Evolutionary conservation across 2,797 vertebrate genomes (phyloP).

Genomic region (Xerus rutilus): DNA sequence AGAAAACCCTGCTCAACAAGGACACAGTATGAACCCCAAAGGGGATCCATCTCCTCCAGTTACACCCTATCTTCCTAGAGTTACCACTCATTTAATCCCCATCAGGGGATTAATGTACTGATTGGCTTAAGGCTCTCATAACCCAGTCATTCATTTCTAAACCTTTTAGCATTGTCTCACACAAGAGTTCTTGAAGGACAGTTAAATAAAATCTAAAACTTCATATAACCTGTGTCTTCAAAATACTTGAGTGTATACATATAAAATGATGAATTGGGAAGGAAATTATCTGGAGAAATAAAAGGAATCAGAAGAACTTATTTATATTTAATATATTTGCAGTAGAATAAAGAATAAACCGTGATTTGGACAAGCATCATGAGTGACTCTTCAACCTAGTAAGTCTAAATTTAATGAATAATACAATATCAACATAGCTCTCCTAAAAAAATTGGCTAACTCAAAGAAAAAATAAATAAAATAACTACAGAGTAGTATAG

Average conservation of each 20-base stretch:
- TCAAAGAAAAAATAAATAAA: background rate
- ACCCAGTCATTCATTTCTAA: no score
- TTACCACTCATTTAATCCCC: no score
- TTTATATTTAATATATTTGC: background rate
- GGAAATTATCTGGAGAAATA: background rate
- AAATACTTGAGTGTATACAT: fast-evolving
- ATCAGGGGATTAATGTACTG: no score
- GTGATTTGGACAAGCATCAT: background rate
- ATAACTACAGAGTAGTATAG: background rate
- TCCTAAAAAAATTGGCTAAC: background rate
- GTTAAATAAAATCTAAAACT: no score
- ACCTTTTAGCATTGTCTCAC: no score
- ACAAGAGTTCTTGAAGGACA: no score
- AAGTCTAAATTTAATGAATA: background rate
- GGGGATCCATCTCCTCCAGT: no score
- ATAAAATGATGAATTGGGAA: background rate
- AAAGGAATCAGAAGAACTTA: background rate
- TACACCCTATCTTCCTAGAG: no score
- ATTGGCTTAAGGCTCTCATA: no score
- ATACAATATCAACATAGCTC: background rate
- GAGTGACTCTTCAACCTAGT: background rate
- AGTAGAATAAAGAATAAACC: background rate
- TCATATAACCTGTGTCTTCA: background rate
- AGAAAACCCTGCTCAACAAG: no score
- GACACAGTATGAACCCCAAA: no score